Evolutionary conservation across 2,113 vertebrate species (phyloP).

Genomic region (Chionomys nivalis): DNA sequence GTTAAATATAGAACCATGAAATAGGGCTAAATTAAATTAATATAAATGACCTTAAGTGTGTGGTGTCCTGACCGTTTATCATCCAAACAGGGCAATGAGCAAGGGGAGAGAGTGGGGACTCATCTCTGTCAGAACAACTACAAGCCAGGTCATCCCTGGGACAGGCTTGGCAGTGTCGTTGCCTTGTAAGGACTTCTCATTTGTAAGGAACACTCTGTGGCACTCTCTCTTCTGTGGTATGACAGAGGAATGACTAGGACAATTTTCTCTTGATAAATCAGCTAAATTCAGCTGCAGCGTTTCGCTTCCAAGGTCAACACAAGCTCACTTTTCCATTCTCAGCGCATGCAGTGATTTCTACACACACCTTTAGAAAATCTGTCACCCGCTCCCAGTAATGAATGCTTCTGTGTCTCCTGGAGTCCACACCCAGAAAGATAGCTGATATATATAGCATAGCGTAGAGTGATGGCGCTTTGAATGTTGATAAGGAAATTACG

Average conservation of each 20-base stretch:
- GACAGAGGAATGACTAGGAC: neutral
- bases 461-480: neutral
- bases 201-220: neutral
- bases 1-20: neutral
- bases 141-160: neutral
- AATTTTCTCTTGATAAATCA: neutral
- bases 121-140: neutral
- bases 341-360: rapidly evolving
- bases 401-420: neutral
- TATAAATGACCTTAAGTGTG: neutral
- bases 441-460: neutral
- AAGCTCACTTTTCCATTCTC: neutral
- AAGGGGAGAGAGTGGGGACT: neutral
- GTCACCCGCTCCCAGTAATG: rapidly evolving
- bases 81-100: neutral
- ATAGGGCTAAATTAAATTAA: neutral
- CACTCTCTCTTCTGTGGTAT: rapidly evolving
- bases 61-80: neutral
- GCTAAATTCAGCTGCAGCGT: neutral
- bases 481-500: neutral
- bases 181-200: neutral
- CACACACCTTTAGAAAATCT: neutral
- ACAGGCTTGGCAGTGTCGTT: rapidly evolving
- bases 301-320: no score
- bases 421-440: neutral